Evolutionary conservation across 2,113 vertebrate genomes (phyloP).

Genomic region (Cygnus atratus): DNA sequence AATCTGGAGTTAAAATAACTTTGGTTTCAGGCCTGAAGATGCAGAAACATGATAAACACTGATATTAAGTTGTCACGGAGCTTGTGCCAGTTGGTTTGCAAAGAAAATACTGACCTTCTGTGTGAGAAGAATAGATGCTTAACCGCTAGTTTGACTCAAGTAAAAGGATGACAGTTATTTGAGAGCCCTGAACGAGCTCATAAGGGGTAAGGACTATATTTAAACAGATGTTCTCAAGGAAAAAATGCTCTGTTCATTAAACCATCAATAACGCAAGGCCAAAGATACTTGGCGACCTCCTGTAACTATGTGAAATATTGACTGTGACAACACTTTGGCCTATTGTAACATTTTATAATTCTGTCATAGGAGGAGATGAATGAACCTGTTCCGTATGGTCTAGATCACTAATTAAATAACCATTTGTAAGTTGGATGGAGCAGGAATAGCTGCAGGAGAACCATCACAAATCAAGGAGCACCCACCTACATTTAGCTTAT

Average conservation of each 20-base stretch:
- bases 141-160: neutral
- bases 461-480: neutral
- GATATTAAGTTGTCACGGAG: constrained; percentile 24
- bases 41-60: neutral
- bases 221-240: constrained; percentile 40
- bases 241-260: neutral
- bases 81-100: constrained; percentile 24
- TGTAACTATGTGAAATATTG: constrained; percentile 17
- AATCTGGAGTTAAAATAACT: constrained; percentile 4
- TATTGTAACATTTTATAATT: neutral
- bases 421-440: neutral
- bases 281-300: neutral
- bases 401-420: constrained; percentile 22
- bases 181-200: neutral
- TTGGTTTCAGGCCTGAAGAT: constrained; percentile 4
- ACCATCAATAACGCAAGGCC: constrained; percentile 36
- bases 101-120: neutral
- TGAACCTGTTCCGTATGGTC: neutral
- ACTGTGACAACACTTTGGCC: neutral
- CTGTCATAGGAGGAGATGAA: constrained; percentile 7
- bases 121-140: neutral
- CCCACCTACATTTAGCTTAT: neutral
- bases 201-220: neutral
- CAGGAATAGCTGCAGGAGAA: neutral
- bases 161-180: constrained; percentile 2